Base-by-base conservation (phyloP, 2,888 invertebrate species). In the Argyra leucocephala region DNA sequence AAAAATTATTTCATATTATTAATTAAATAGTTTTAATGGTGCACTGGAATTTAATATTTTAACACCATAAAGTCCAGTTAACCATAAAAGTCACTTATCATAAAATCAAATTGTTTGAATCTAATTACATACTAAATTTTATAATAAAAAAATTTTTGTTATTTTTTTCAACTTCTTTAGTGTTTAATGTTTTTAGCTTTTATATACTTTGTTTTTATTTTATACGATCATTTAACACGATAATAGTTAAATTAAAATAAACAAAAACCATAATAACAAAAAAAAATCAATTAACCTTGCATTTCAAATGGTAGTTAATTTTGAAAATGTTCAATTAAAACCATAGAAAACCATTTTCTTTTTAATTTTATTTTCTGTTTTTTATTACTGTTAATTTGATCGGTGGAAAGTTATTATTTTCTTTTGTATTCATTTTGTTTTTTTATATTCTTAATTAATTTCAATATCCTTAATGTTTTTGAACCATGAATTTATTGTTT, bases 271-370 rank as follows among this genome's bases (percentile, higher is more conserved):
- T 3, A 48, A 48, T 1, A 48, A 48, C 12, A 48, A 48, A 48
- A 48, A 48, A 48, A 15, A 48, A 48, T 48, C 48, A 48, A 48
- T 48, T 48, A 48, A 18, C 18, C 15, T 48, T 48, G 48, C 48
- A 48, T 48, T 48, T 48, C 48, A 48, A 48, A 48, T 48, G 48
- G 48, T 18, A 48, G 48, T 48, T 48, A 48, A 48, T 48, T 48
- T 48, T 18, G 48, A 48, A 31, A 31, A 48, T 48, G 12, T 48
- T 48, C 48, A 48, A 48, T 48, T 48, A 48, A 48, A 48, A 48
- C 12, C 18, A 15, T 18, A 48, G 3, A 31, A 31, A 31, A 31
- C 31, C 12, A n/a, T n/a, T n/a, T n/a, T n/a, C n/a, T n/a, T n/a
- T n/a, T n/a, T n/a, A 31, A 31, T 31, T 31, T 31, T 31, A 7